Evolutionary conservation across 2,888 invertebrate species (phyloP), one percentile per base, ranked within the genome.

Genomic region (Hanleya hanleyi): DNA sequence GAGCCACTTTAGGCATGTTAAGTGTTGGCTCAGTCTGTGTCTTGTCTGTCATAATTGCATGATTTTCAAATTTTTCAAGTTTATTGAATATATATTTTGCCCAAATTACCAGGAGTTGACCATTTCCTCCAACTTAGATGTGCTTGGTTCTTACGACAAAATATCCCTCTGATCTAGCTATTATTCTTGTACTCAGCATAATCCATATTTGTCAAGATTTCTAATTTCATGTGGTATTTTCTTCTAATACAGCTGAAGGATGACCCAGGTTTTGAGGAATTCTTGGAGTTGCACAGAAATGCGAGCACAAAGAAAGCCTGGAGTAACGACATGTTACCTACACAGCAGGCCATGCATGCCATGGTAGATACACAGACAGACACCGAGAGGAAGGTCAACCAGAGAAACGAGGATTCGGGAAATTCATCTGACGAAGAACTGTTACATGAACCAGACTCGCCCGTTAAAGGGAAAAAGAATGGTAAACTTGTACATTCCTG

Each of bases 261-360:
- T 91, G 97, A 98, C 92, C 96, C 96, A 35, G 92, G 95, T 66
- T 98, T 98, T 92, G 92, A 93, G 77, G 97, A 98, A 89, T 98
- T 97, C 89, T 92, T 98, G 89, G 94, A 96, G 90, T 94, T 94
- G n/a, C 96, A 97, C 89, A 92, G 94, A 64, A 93, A 93, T 75
- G 71, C 78, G 7, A 64, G 76, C 6, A 77, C 69, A 1, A 88
- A 87, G 91, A 57, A 89, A 32, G 72, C 86, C 0, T 94, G 94
- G 93, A 91, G 89, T 29, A 93, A 94, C 86, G 93, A 93, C 84
- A 83, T 82, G 35, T 4, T 57, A 26, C 22, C 57, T 1, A 57
- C 26, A 26, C 57, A 57, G 32, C 57, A 57, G 26, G 9, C 7
- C 15, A 57, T 4, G n/a, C n/a, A n/a, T n/a, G n/a, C n/a, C n/a